Base-by-base conservation (phyloP, 2,113 vertebrate species). In the Trematomus loennbergii region DNA sequence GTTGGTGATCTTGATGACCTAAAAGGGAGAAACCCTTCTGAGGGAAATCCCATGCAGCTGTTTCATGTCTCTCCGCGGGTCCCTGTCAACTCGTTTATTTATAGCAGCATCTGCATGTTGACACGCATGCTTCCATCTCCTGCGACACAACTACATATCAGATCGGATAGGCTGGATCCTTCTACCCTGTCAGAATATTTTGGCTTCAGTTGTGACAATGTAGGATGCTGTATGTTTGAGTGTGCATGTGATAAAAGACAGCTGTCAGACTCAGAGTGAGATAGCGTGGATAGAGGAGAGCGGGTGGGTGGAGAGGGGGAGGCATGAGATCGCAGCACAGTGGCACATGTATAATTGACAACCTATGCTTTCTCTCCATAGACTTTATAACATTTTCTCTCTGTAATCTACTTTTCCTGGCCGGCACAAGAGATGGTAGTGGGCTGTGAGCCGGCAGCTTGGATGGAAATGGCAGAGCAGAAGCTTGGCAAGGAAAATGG, bases 321-420 rank as follows among this genome's bases (percentile, higher is more conserved):
- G 88, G 78, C 76, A 53, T n/a, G 57, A 86, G 85, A 82, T 84
- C 84, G 86, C 80, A 72, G 80, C 85, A 60, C 85, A 81, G 85
- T 85, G 85, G 71, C 69, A 81, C 84, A 90, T 91, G 89, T 92
- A 90, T 93, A 89, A 92, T 93, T 91, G 86, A 93, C 88, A 91
- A 88, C 86, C 86, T 74, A 60, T 81, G 87, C 87, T 83, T 33
- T 80, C 79, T 83, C 86, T 88, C 87, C 62, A 54, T 75, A 86
- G 85, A 89, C 66, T 89, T 87, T 84, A 87, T 85, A 89, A 88
- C 87, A 90, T 91, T 85, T 88, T 76, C 82, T 66, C 81, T 84
- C 78, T 86, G 85, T 91, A 87, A 91, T 91, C 85, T 87, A 75
- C 82, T 89, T 88, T 87, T 78, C 55, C 73, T 88, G 78, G 79